These are phyloP conservation scores for Chloebia gouldiae DNA, from an alignment of 2,113 vertebrate species.

Conservation along the genomic window DNA sequence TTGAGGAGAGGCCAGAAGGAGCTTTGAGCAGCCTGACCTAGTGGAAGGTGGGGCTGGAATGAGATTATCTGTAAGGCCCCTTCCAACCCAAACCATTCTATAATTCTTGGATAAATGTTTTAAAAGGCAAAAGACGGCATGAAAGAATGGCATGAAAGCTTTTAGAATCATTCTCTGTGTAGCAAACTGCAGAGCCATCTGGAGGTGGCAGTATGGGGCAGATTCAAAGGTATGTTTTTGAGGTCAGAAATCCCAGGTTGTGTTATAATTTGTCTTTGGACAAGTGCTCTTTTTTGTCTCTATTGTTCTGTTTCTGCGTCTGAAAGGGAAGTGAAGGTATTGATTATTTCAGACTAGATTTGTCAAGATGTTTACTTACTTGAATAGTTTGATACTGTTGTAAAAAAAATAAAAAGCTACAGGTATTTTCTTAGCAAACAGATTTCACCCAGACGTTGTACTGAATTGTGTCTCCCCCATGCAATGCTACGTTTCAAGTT, in stretches of 20 bases:
- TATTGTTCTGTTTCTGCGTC: not conserved
- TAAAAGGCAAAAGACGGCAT: not conserved
- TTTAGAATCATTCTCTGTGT: not conserved
- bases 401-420: not conserved
- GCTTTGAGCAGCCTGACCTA: not conserved
- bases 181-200: not conserved
- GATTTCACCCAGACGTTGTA: not conserved
- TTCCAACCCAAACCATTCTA: not conserved
- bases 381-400: not conserved
- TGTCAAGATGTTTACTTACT: not conserved
- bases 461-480: not conserved
- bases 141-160: not conserved
- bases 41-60: not conserved
- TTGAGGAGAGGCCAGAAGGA: not conserved
- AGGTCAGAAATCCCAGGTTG: not conserved
- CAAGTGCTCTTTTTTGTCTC: not conserved
- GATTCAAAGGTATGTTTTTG: not conserved
- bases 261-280: not conserved
- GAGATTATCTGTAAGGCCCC: not conserved
- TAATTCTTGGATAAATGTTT: not conserved
- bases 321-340: not conserved
- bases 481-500: not conserved
- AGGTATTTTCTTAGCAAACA: not conserved
- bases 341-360: not conserved
- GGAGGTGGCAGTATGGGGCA: not conserved